These are phyloP conservation scores for Acleris literana DNA, from an alignment of 2,888 invertebrate genomes.

Conservation along the genomic window DNA sequence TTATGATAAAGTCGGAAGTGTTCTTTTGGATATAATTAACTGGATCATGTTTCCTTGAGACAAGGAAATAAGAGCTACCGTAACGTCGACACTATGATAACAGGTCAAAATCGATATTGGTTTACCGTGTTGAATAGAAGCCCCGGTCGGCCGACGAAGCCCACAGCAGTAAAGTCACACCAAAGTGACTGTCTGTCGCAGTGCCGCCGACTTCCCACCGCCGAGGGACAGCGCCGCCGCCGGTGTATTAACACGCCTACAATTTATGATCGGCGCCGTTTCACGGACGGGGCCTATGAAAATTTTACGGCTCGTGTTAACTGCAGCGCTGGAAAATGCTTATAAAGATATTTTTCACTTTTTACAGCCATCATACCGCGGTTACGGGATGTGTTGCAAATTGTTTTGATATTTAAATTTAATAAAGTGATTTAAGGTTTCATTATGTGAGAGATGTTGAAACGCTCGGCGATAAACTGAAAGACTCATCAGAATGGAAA, in stretches of 20 bases:
- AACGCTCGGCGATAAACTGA: too few relatives aligned
- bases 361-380: constrained; percentile 24
- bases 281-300: constrained; percentile 63
- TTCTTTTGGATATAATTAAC: too few relatives aligned
- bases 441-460: neutral
- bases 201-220: neutral
- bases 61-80: too few relatives aligned
- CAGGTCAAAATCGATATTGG: too few relatives aligned
- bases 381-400: constrained; percentile 19
- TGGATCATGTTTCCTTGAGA: too few relatives aligned
- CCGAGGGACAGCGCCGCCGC: constrained; percentile 46
- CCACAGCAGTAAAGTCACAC: constrained; percentile 29
- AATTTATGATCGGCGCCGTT: constrained; percentile 55
- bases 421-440: constrained; percentile 2
- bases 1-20: too few relatives aligned
- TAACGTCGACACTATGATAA: too few relatives aligned
- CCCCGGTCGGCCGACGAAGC: too few relatives aligned
- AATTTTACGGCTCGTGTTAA: constrained; percentile 61
- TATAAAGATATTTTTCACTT: constrained; percentile 52
- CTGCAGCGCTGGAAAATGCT: constrained; percentile 53
- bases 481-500: neutral
- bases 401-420: constrained; percentile 15
- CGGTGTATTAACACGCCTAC: constrained; percentile 60
- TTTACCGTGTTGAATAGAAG: too few relatives aligned
- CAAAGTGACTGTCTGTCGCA: constrained; percentile 11